These are phyloP conservation scores for Eriosoma lanigerum DNA, from an alignment of 1,140 invertebrate genomes.

Conservation along the genomic window DNA sequence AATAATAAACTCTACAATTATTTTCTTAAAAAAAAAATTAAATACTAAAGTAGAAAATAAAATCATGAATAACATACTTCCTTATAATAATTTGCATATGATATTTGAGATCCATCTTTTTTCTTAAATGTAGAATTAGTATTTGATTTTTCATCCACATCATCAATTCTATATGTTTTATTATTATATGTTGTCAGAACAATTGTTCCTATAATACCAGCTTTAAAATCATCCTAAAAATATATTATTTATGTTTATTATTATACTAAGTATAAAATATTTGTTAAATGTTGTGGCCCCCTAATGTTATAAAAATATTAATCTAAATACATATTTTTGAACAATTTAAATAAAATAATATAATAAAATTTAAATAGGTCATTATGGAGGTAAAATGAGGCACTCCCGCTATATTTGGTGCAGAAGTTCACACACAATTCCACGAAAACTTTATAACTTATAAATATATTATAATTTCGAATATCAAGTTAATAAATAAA, in stretches of 20 bases:
- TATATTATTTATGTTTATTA: neutral
- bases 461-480: no score
- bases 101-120: slow-evolving; percentile 59
- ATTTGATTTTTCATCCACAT: slow-evolving; percentile 67
- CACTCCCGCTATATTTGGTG: no score
- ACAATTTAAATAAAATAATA: no score
- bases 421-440: no score
- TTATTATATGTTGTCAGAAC: slow-evolving; percentile 85
- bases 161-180: slow-evolving; percentile 75
- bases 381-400: no score
- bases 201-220: slow-evolving; percentile 55
- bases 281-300: neutral
- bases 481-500: no score
- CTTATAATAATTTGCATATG: neutral
- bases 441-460: no score
- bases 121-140: slow-evolving; percentile 68
- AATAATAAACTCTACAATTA: no score
- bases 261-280: neutral
- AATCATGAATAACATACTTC: neutral
- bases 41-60: neutral
- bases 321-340: no score
- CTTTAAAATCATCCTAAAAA: slow-evolving; percentile 48
- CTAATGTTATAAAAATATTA: no score
- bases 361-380: no score
- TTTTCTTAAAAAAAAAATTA: slow-evolving; percentile 51